Evolutionary conservation across 2,113 vertebrate genomes (phyloP).

Genomic region (Vidua chalybeata): DNA sequence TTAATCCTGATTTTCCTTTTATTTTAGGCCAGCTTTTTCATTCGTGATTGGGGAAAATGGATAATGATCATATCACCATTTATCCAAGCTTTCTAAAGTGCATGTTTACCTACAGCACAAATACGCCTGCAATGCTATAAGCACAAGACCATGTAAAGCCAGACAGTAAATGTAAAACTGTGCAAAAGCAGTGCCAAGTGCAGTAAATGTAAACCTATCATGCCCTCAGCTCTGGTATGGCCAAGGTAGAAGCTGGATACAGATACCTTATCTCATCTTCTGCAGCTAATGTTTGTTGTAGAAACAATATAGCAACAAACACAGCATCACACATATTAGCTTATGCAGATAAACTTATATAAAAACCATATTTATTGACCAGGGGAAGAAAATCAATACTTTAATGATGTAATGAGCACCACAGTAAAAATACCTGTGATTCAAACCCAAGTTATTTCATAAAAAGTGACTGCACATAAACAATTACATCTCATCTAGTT

Average conservation of each 20-base stretch:
- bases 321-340: background rate
- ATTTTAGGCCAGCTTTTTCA: background rate
- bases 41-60: background rate
- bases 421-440: background rate
- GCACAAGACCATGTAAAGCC: background rate
- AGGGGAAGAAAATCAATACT: background rate
- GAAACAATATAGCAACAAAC: background rate
- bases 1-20: background rate
- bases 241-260: background rate
- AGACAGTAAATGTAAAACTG: background rate
- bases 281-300: background rate
- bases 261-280: background rate
- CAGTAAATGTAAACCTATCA: background rate
- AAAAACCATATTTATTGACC: background rate
- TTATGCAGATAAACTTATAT: background rate
- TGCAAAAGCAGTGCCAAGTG: background rate
- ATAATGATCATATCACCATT: background rate
- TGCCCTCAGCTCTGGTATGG: background rate
- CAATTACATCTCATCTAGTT: background rate
- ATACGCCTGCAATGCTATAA: background rate
- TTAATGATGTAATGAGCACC: background rate
- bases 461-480: background rate
- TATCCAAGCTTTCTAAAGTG: background rate
- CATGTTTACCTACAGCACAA: background rate
- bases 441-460: background rate